Percentiles rank a stretch among this genome's conserved stretches.
These are phyloP conservation scores for Lordiphosa clarofinis DNA, from an alignment of 1,140 invertebrate genomes.

Conservation along the genomic window DNA sequence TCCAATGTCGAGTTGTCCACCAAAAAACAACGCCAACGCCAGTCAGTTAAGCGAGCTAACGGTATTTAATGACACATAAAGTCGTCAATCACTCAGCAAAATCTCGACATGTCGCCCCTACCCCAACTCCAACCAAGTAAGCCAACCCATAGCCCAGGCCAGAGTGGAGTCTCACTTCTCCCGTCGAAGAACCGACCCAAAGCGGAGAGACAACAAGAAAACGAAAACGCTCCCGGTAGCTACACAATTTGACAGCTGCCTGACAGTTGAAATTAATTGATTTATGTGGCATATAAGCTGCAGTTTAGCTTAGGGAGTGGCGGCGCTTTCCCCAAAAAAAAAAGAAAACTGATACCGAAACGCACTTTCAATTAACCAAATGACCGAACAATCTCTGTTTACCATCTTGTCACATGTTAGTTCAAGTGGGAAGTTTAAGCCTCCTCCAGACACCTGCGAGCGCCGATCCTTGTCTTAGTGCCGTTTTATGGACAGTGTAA, in stretches of 20 bases:
- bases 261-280: constrained; percentile 78
- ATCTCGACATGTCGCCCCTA: constrained; percentile 68
- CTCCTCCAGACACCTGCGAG: constrained; percentile 10
- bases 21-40: constrained; percentile 19
- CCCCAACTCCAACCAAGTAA: constrained; percentile 12
- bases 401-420: constrained; percentile 35
- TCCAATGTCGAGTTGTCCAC: constrained; percentile 22
- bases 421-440: constrained; percentile 13
- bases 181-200: constrained; percentile 8
- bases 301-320: constrained; percentile 30
- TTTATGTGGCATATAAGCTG: constrained; percentile 54
- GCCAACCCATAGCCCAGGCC: constrained; percentile 13
- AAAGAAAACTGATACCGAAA: not conserved
- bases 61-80: constrained; percentile 77
- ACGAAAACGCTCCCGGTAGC: constrained; percentile 64
- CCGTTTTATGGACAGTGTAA: constrained; percentile 58
- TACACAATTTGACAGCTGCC: constrained; percentile 73
- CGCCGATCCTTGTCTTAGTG: constrained; percentile 17
- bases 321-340: constrained; percentile 40
- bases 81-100: constrained; percentile 74
- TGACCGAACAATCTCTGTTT: constrained; percentile 40
- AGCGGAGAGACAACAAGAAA: constrained; percentile 27
- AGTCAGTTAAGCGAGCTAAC: constrained; percentile 61
- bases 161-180: constrained; percentile 7
- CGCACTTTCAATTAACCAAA: constrained; percentile 31